A percentile compares a stretch with the other conserved stretches of the same genome.
These are phyloP conservation scores for Perognathus longimembris DNA, from an alignment of 2,113 vertebrate species.

Conservation along the genomic window DNA sequence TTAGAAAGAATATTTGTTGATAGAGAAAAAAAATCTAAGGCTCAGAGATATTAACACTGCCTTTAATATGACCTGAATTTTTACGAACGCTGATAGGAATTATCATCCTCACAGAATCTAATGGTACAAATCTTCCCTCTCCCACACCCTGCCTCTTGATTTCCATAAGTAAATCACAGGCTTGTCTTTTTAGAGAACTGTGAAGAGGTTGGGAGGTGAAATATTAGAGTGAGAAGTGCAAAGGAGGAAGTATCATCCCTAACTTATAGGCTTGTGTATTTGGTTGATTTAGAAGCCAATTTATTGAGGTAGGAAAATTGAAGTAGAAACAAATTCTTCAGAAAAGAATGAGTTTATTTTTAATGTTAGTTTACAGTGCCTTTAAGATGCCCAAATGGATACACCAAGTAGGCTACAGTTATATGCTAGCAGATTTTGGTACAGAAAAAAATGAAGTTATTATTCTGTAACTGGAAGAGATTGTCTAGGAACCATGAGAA, in stretches of 20 bases:
- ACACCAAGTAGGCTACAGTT: background rate
- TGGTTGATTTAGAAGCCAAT: background rate
- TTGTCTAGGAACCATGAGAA: background rate
- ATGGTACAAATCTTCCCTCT: background rate
- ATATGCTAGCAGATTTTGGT: background rate
- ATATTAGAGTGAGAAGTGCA: background rate
- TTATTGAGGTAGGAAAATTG: background rate
- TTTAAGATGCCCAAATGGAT: background rate
- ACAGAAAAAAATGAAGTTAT: background rate
- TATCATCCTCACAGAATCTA: background rate
- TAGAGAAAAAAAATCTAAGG: constrained; percentile 1
- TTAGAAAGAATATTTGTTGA: constrained; percentile 39
- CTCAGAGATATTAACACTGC: constrained; percentile 33
- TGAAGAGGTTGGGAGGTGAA: background rate
- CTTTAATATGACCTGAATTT: background rate
- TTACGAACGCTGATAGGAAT: background rate
- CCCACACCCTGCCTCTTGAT: background rate
- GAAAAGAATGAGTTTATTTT: constrained; percentile 26
- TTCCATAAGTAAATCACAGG: background rate
- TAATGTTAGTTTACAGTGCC: background rate
- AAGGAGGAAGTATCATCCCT: background rate
- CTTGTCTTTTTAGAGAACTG: background rate
- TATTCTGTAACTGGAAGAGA: background rate
- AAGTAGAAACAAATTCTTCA: constrained; percentile 18
- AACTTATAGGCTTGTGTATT: background rate